A percentile compares a stretch with the other conserved stretches of the same genome.
Conservation (phyloP, 2,113 vertebrate species). For the Podiceps cristatus region DNA sequence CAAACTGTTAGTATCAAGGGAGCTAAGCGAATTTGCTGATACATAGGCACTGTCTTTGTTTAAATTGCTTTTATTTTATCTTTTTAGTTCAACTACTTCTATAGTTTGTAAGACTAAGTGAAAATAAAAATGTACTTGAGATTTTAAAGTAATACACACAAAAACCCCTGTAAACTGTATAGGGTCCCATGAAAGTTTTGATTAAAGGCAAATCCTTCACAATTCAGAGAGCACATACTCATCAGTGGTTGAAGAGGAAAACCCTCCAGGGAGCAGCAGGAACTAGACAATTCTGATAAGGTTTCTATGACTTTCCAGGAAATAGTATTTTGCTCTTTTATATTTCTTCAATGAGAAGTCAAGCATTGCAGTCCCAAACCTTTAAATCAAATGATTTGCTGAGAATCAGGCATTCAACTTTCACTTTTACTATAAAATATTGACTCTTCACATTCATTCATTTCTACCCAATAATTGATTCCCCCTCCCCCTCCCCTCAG, state of each 20-base stretch:
- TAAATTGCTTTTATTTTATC: slow-evolving; percentile 6
- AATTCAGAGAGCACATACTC: slow-evolving; percentile 60
- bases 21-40: background rate
- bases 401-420: slow-evolving; percentile 51
- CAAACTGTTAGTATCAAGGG: background rate
- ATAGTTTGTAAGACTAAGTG: background rate
- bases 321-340: slow-evolving; percentile 65
- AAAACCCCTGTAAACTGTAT: background rate
- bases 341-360: slow-evolving; percentile 63
- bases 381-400: slow-evolving; percentile 70
- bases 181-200: slow-evolving; percentile 24
- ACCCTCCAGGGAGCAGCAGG: slow-evolving; percentile 56
- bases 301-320: slow-evolving; percentile 61
- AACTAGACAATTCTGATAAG: slow-evolving; percentile 63
- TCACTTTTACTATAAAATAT: slow-evolving; percentile 36
- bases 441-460: slow-evolving; percentile 43
- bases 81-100: slow-evolving; percentile 28
- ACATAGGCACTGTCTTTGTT: background rate
- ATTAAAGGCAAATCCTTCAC: slow-evolving; percentile 70
- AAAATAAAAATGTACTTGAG: slow-evolving; percentile 17
- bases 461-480: slow-evolving; percentile 43
- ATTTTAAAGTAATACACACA: background rate
- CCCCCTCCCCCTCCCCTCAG: background rate
- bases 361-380: slow-evolving; percentile 42
- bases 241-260: slow-evolving; percentile 42